Evolutionary conservation across 2,113 vertebrate genomes (phyloP).

Genomic region (Isichthys henryi): DNA sequence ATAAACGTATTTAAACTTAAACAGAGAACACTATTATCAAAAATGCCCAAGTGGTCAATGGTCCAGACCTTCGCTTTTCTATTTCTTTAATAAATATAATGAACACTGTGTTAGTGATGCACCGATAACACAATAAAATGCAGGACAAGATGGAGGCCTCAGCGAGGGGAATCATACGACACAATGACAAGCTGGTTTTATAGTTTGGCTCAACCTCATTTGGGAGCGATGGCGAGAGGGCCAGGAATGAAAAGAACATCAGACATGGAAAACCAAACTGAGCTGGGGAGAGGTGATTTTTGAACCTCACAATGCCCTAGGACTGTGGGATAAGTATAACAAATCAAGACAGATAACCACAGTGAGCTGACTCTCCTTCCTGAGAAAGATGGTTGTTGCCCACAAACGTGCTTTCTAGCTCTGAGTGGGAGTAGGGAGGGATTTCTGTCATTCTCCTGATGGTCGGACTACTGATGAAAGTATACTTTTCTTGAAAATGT

Average conservation of each 20-base stretch:
- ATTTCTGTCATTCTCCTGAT: neutral
- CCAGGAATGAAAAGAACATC: neutral
- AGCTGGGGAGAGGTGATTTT: neutral
- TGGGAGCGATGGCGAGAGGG: neutral
- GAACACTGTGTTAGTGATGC: neutral
- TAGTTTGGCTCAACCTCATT: neutral
- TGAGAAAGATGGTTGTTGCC: neutral
- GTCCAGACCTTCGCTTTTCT: neutral
- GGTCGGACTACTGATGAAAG: neutral
- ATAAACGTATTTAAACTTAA: neutral
- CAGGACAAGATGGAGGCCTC: neutral
- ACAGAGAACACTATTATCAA: neutral
- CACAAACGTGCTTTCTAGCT: neutral
- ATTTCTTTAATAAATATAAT: neutral
- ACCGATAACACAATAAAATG: neutral
- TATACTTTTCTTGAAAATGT: neutral
- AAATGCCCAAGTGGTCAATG: neutral
- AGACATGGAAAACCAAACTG: neutral
- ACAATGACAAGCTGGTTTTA: neutral
- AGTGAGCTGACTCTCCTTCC: neutral
- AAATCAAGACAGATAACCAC: neutral
- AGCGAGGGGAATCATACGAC: neutral
- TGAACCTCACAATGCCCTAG: neutral
- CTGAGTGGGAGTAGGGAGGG: neutral
- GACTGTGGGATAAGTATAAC: neutral